Conservation (phyloP, 2,797 vertebrate genomes). For the Centropyge bicolor region DNA sequence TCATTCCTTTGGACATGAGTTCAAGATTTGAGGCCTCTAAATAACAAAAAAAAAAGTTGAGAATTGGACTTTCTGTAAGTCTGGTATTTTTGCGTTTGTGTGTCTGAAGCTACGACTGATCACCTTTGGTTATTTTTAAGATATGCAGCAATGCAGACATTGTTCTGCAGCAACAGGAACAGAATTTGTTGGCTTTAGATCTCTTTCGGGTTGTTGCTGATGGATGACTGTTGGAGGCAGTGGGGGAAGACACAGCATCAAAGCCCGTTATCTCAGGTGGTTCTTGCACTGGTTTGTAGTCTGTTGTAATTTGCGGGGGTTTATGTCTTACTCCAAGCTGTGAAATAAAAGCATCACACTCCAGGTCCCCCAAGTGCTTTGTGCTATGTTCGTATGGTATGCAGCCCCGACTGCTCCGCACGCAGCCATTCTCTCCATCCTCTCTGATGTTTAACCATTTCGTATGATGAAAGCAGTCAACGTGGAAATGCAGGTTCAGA, state of each 20-base stretch:
- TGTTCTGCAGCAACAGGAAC: constrained; percentile 46
- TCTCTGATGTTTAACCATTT: constrained; percentile 67
- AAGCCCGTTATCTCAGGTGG: constrained; percentile 73
- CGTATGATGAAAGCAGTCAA: constrained; percentile 63
- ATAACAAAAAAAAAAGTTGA: background rate
- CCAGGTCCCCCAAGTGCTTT: constrained; percentile 50
- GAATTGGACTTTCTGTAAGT: background rate
- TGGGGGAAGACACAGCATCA: constrained; percentile 68
- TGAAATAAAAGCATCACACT: constrained; percentile 68
- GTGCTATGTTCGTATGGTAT: constrained; percentile 10
- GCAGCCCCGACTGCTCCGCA: constrained; percentile 4
- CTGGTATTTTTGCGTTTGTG: background rate
- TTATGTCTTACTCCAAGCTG: constrained; percentile 71
- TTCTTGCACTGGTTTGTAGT: constrained; percentile 63
- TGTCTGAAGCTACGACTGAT: background rate
- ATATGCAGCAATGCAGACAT: background rate
- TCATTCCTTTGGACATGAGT: background rate
- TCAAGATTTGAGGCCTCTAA: background rate
- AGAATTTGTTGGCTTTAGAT: constrained; percentile 52
- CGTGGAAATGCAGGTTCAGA: constrained; percentile 52
- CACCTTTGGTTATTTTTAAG: background rate
- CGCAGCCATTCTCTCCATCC: constrained; percentile 30
- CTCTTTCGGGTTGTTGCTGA: constrained; percentile 68
- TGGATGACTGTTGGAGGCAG: constrained; percentile 69
- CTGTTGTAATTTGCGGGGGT: constrained; percentile 71